phyloP scores from a whole-genome alignment of 1,140 invertebrate species.

The Octopus bimaculoides region DNA sequence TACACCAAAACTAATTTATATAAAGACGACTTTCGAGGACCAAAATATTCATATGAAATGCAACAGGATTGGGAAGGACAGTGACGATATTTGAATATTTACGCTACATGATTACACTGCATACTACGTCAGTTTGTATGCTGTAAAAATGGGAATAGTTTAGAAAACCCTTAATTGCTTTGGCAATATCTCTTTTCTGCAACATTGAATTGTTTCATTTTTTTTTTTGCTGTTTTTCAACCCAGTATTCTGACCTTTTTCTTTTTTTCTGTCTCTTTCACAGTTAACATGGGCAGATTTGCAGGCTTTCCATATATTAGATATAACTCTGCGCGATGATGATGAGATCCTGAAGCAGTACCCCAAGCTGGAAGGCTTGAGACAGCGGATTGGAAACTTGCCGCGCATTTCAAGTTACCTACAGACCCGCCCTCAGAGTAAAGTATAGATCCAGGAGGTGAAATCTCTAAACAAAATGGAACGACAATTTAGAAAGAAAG shows the following conservation, averaged over 20 bases:
- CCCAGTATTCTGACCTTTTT: too few relatives aligned
- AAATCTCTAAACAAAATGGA: not conserved
- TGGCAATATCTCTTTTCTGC: not conserved
- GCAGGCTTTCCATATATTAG: not conserved
- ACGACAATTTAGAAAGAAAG: too few relatives aligned
- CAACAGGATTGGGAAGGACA: too few relatives aligned
- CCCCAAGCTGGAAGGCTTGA: not conserved
- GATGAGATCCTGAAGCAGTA: not conserved
- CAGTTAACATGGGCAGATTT: conserved; percentile 12
- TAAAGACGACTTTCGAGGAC: too few relatives aligned
- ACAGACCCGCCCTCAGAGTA: not conserved
- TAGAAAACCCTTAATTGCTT: not conserved
- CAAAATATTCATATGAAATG: too few relatives aligned
- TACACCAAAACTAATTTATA: too few relatives aligned
- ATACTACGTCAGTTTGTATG: not conserved
- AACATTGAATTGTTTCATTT: not conserved
- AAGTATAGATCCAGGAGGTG: not conserved
- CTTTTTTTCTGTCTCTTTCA: not conserved
- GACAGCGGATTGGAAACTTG: not conserved
- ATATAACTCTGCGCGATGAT: not conserved
- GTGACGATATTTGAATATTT: not conserved
- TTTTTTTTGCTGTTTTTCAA: not conserved
- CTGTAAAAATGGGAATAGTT: not conserved
- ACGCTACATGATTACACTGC: not conserved
- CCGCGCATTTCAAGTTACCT: not conserved